These are phyloP conservation scores for Trichogramma pretiosum DNA, from an alignment of 1,140 invertebrate genomes.

Conservation along the genomic window DNA sequence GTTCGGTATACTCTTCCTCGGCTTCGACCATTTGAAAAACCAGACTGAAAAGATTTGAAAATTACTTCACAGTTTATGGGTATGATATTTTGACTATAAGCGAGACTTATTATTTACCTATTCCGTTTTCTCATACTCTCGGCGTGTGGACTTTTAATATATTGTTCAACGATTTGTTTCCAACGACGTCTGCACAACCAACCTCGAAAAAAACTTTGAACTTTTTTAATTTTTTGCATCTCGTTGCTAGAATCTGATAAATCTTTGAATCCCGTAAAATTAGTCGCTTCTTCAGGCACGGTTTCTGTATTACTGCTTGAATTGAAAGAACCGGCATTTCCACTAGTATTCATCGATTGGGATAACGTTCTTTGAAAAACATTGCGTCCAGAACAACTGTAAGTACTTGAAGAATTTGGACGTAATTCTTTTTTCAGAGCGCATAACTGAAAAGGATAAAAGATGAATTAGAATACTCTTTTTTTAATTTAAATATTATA, in stretches of 20 bases:
- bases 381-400: not conserved
- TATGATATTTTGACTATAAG: no score
- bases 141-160: conserved; percentile 89
- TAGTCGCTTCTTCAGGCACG: no score
- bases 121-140: conserved; percentile 91
- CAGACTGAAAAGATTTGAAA: conserved; percentile 48
- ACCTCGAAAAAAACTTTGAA: conserved; percentile 88
- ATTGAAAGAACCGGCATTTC: not conserved
- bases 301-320: no score
- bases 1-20: conserved; percentile 86
- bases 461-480: no score
- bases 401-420: conserved; percentile 29
- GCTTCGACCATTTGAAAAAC: conserved; percentile 89
- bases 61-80: no score
- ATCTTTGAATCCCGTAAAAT: conserved; percentile 18
- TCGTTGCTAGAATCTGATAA: conserved; percentile 57
- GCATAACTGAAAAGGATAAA: conserved; percentile 54
- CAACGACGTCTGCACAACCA: conserved; percentile 88
- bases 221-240: conserved; percentile 85
- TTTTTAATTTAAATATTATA: no score
- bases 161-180: conserved; percentile 93
- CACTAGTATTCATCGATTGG: conserved; percentile 11
- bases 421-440: conserved; percentile 72
- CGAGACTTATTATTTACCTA: conserved; percentile 48
- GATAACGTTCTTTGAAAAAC: conserved; percentile 24